These are phyloP conservation scores for Hycleus cichorii DNA, from an alignment of 1,140 invertebrate genomes.

Conservation along the genomic window DNA sequence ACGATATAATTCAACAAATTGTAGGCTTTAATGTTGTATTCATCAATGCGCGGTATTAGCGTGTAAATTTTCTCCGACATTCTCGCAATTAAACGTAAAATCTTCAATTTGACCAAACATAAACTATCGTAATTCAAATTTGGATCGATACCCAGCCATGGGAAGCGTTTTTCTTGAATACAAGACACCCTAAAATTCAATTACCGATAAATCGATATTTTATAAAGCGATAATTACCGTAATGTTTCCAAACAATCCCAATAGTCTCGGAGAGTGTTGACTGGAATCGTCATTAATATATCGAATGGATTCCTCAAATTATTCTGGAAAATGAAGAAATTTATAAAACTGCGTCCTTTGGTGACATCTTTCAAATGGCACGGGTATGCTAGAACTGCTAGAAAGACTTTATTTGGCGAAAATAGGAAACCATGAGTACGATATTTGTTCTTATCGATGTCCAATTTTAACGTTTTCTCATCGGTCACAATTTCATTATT, in stretches of 20 bases:
- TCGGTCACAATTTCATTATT: slow-evolving; percentile 6
- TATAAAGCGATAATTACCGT: neutral
- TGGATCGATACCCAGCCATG: slow-evolving; percentile 25
- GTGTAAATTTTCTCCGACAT: slow-evolving; percentile 30
- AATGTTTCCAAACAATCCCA: slow-evolving; percentile 17
- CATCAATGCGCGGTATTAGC: slow-evolving; percentile 19
- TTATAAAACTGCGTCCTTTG: slow-evolving; percentile 1
- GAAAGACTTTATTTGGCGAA: slow-evolving; percentile 10
- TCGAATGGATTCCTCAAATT: slow-evolving; percentile 2
- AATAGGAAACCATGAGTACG: slow-evolving; percentile 10
- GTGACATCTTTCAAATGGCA: slow-evolving; percentile 9
- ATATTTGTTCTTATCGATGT: slow-evolving; percentile 7
- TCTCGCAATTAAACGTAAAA: slow-evolving; percentile 27
- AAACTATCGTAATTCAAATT: slow-evolving; percentile 27
- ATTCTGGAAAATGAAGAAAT: slow-evolving; percentile 2
- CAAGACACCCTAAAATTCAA: slow-evolving; percentile 16
- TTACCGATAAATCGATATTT: too few species aligned
- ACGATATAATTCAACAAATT: slow-evolving; percentile 30
- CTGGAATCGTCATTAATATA: slow-evolving; percentile 3
- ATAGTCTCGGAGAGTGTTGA: neutral
- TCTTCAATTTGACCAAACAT: slow-evolving; percentile 25
- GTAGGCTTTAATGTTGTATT: slow-evolving; percentile 30
- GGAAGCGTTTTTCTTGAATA: slow-evolving; percentile 31
- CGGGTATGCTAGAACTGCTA: slow-evolving; percentile 9
- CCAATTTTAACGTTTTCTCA: neutral